These are phyloP conservation scores for Hemicrepidius hirtus DNA, from an alignment of 2,888 invertebrate genomes.

Conservation along the genomic window DNA sequence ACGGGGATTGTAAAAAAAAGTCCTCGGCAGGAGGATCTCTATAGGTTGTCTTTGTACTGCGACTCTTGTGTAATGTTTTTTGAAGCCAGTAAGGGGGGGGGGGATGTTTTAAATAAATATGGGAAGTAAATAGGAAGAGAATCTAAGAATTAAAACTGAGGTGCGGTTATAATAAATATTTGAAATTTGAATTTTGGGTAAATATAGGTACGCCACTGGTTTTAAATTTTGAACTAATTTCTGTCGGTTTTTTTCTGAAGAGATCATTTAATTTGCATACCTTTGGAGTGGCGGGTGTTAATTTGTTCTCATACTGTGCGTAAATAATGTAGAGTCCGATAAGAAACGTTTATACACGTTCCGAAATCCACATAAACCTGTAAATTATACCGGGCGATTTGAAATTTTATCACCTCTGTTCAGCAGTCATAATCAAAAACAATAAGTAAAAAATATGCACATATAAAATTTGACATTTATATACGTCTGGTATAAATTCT, in stretches of 20 bases:
- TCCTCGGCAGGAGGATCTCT: too few relatives aligned
- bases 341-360: not conserved
- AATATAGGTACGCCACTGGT: not conserved
- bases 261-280: slow-evolving; percentile 22
- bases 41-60: too few relatives aligned
- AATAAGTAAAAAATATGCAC: slow-evolving; percentile 55
- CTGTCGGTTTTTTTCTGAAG: not conserved
- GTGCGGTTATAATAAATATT: too few relatives aligned
- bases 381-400: slow-evolving; percentile 43
- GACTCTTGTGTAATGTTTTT: too few relatives aligned
- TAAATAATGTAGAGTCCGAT: slow-evolving; percentile 1
- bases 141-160: too few relatives aligned
- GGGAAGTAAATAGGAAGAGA: too few relatives aligned
- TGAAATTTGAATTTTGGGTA: too few relatives aligned
- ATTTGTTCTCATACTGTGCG: slow-evolving; percentile 13
- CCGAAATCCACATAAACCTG: slow-evolving; percentile 36
- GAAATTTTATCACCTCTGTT: slow-evolving; percentile 52
- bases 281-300: slow-evolving; percentile 2
- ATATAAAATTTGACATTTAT: slow-evolving; percentile 69
- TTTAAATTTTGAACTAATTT: not conserved
- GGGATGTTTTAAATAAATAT: too few relatives aligned
- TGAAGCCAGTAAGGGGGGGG: too few relatives aligned
- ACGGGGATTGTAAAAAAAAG: too few relatives aligned
- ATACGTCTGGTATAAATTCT: slow-evolving; percentile 57
- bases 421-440: slow-evolving; percentile 50